Evolutionary conservation across 2,797 vertebrate species (phyloP).

Genomic region (Mus minutoides): DNA sequence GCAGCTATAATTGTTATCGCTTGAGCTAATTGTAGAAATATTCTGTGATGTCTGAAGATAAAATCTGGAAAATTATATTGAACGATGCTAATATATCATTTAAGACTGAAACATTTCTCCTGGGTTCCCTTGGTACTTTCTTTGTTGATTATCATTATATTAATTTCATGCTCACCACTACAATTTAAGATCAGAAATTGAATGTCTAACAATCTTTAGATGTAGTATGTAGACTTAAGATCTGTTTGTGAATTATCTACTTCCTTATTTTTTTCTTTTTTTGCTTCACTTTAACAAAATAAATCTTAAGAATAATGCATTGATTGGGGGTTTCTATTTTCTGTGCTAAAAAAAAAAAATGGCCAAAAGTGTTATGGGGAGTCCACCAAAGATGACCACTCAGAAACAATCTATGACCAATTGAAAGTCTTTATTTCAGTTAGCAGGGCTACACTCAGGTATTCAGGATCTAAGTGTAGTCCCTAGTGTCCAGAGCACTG

Average conservation of each 20-base stretch:
- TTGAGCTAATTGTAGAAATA: constrained; percentile 21
- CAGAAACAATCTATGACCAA: neutral
- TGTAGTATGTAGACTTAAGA: neutral
- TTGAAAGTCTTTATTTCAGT: neutral
- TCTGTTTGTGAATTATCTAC: neutral
- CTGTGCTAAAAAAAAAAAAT: neutral
- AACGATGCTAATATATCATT: constrained; percentile 27
- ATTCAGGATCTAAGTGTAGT: neutral
- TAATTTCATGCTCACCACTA: neutral
- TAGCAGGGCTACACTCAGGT: neutral
- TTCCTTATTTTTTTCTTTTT: neutral
- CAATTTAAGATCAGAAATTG: constrained; percentile 24
- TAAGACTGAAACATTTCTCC: neutral
- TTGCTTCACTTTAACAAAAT: constrained; percentile 28
- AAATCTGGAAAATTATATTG: constrained; percentile 9
- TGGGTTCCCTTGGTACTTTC: neutral
- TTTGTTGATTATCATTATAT: neutral
- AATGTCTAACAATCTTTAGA: neutral
- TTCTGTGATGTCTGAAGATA: constrained; percentile 13
- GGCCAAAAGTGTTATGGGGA: neutral
- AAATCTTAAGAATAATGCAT: neutral
- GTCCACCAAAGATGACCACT: neutral
- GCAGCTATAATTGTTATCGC: neutral
- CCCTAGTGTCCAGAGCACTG: neutral
- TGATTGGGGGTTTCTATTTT: neutral